phyloP scores from a whole-genome alignment of 2,888 invertebrate genomes.

The Falcaria lacertinaria region DNA sequence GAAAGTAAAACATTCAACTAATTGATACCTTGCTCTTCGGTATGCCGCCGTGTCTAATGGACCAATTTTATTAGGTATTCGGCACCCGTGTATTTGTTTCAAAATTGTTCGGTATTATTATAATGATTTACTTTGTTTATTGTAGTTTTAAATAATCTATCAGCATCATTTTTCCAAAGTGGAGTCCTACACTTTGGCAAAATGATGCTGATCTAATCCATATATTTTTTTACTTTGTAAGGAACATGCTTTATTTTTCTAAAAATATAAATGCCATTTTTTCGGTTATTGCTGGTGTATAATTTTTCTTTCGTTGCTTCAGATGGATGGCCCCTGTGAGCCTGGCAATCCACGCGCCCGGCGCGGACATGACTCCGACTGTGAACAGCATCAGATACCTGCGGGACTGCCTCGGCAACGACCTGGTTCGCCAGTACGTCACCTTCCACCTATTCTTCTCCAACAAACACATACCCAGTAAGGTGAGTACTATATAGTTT shows the following conservation, averaged over 20 bases:
- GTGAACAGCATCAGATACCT: conserved; percentile 89
- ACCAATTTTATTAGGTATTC: not conserved
- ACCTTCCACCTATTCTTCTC: conserved; percentile 95
- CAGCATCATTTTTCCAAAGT: too few relatives aligned
- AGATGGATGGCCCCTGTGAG: conserved; percentile 94
- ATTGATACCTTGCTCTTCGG: not conserved
- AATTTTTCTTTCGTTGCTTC: conserved; percentile 13
- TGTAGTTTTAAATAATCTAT: too few relatives aligned
- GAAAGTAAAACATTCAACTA: not conserved
- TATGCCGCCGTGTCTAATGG: not conserved
- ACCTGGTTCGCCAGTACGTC: conserved; percentile 87
- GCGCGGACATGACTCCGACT: conserved; percentile 88
- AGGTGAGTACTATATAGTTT: conserved; percentile 36
- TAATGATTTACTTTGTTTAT: too few relatives aligned
- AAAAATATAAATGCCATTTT: not conserved
- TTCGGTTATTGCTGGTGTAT: too few relatives aligned
- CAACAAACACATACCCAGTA: conserved; percentile 88
- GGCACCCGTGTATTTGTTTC: not conserved
- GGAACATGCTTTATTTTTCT: too few relatives aligned
- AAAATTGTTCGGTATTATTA: too few relatives aligned
- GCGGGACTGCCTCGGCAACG: conserved; percentile 85
- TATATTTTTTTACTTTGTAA: too few relatives aligned
- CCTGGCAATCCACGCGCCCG: conserved; percentile 92
- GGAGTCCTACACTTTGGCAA: too few relatives aligned
- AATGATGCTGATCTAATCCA: too few relatives aligned